Conservation (phyloP, 2,797 vertebrate species). For the Melanotaenia parkinsoni region DNA sequence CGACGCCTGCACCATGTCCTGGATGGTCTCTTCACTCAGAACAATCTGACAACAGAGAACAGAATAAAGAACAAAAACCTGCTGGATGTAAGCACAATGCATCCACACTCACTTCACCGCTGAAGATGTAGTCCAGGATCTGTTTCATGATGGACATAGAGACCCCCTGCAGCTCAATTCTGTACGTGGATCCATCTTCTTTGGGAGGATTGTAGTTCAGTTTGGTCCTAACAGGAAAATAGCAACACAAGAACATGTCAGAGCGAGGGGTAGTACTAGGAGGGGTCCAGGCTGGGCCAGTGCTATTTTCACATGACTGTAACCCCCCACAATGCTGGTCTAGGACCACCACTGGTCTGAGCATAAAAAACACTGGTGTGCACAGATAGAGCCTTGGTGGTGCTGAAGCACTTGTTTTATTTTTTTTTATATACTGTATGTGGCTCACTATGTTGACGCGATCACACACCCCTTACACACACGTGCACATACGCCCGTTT, state of each 20-base stretch:
- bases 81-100: neutral
- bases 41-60: slow-evolving; percentile 83
- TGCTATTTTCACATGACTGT: too few species aligned
- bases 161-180: slow-evolving; percentile 95
- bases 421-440: too few species aligned
- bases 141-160: slow-evolving; percentile 94
- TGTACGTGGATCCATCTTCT: slow-evolving; percentile 94
- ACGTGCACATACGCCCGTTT: too few species aligned
- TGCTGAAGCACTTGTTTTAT: too few species aligned
- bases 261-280: too few species aligned
- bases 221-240: slow-evolving; percentile 87
- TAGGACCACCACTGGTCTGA: too few species aligned
- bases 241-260: neutral
- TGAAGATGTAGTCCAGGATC: slow-evolving; percentile 98
- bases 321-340: neutral
- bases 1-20: slow-evolving; percentile 96
- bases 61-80: neutral
- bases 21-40: slow-evolving; percentile 96
- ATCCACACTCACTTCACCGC: slow-evolving; percentile 90
- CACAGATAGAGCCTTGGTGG: too few species aligned
- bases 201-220: slow-evolving; percentile 98
- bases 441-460: too few species aligned
- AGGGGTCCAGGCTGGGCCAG: too few species aligned
- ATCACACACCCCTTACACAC: too few species aligned
- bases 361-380: too few species aligned